Percentiles rank a stretch among this genome's conserved stretches.
phyloP scores from a whole-genome alignment of 2,888 invertebrate species.

The Lasioglossum zephyrum region DNA sequence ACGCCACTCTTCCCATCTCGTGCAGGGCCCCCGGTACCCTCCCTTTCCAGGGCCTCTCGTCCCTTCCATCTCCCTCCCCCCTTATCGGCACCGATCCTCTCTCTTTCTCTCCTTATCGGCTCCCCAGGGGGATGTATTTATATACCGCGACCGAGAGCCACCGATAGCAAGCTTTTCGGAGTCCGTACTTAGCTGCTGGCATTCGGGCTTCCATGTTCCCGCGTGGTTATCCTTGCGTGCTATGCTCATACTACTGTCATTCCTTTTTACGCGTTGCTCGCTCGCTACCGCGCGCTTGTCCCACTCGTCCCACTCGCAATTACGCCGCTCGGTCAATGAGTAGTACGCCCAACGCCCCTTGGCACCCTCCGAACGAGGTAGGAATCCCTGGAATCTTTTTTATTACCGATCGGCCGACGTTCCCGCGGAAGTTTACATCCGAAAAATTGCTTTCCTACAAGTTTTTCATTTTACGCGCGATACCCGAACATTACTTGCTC shows the following conservation, averaged over 20 bases:
- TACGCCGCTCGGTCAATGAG: slow-evolving; percentile 1
- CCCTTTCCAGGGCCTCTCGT: not conserved
- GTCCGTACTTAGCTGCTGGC: slow-evolving; percentile 55
- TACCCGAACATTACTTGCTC: not conserved
- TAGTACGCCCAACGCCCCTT: not conserved
- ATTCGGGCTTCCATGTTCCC: slow-evolving; percentile 64
- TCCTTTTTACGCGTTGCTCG: slow-evolving; percentile 8
- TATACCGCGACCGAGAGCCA: slow-evolving; percentile 72
- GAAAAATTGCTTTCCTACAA: not conserved
- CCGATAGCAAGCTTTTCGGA: slow-evolving; percentile 66
- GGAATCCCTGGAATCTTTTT: slow-evolving; percentile 2
- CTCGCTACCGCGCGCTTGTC: not conserved
- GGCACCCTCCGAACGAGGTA: not conserved
- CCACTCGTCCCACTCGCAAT: not conserved
- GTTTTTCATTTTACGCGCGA: not conserved
- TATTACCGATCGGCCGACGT: not conserved
- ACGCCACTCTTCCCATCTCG: slow-evolving; percentile 31
- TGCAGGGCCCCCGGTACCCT: not conserved
- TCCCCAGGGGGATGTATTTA: slow-evolving; percentile 75
- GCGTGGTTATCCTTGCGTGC: slow-evolving; percentile 24
- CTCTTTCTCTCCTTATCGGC: slow-evolving; percentile 6
- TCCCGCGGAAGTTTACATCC: not conserved
- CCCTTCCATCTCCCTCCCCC: not conserved
- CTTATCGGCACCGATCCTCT: slow-evolving; percentile 1
- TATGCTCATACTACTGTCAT: slow-evolving; percentile 7